phyloP scores from a whole-genome alignment of 2,797 vertebrate species.

The Pampus argenteus region DNA sequence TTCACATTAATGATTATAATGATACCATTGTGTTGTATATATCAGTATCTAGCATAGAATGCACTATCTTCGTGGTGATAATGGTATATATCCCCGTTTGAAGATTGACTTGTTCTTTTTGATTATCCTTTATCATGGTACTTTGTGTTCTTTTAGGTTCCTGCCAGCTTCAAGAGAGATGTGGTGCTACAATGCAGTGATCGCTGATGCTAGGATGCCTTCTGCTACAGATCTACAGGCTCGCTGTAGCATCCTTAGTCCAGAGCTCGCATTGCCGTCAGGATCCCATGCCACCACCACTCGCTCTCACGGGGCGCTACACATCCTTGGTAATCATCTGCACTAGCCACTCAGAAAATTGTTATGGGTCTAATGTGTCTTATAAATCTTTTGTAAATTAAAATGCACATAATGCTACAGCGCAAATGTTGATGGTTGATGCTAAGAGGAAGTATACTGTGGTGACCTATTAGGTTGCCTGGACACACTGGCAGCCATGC shows the following conservation, averaged over 20 bases:
- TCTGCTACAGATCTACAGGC: conserved; percentile 92
- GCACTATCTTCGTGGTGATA: background rate
- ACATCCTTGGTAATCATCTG: conserved; percentile 91
- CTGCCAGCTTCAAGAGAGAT: conserved; percentile 91
- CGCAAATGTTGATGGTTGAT: background rate
- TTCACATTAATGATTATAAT: background rate
- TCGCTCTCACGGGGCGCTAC: conserved; percentile 96
- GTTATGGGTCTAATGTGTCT: background rate
- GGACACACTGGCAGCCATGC: conserved; percentile 98
- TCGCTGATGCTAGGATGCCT: conserved; percentile 95
- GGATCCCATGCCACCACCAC: conserved; percentile 95
- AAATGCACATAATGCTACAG: background rate
- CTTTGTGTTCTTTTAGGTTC: conserved; percentile 84
- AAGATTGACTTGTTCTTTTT: background rate
- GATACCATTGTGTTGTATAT: background rate
- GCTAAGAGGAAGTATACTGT: conserved; percentile 12
- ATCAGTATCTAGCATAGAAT: background rate
- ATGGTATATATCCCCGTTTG: background rate
- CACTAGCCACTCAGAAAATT: background rate
- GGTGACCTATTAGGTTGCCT: conserved; percentile 89
- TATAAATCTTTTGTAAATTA: conserved; percentile 14
- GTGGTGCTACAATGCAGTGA: conserved; percentile 98
- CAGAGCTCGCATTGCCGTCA: conserved; percentile 94
- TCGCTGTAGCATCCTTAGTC: conserved; percentile 95
- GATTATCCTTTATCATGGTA: background rate